phyloP scores from a whole-genome alignment of 2,113 vertebrate genomes.

The Corythoichthys haematopterus region DNA sequence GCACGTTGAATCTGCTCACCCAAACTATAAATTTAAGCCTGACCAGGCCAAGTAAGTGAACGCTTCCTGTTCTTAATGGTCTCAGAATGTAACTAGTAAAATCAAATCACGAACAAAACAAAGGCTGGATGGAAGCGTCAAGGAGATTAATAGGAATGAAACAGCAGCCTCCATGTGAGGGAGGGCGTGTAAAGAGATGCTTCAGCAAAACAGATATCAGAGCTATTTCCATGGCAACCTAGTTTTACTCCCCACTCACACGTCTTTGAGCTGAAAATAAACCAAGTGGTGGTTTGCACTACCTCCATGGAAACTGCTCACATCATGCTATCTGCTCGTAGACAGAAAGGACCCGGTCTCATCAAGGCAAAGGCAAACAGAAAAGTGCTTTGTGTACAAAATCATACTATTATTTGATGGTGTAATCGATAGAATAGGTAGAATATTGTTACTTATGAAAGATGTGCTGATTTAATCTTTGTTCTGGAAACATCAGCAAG shows the following conservation, averaged over 20 bases:
- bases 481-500: too few relatives aligned
- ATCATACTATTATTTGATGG: neutral
- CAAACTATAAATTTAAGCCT: neutral
- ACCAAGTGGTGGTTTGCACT: slow-evolving; percentile 18
- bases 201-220: slow-evolving; percentile 27
- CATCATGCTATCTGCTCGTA: slow-evolving; percentile 34
- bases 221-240: slow-evolving; percentile 63
- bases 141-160: neutral
- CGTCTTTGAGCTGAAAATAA: slow-evolving; percentile 51
- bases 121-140: neutral
- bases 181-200: neutral
- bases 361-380: slow-evolving; percentile 15
- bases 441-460: too few relatives aligned
- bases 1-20: neutral
- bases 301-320: slow-evolving; percentile 38
- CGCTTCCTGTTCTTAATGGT: too few relatives aligned
- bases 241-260: slow-evolving; percentile 41
- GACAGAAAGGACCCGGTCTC: slow-evolving; percentile 25
- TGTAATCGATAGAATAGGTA: too few relatives aligned
- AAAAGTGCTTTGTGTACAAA: neutral
- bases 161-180: neutral
- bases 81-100: neutral
- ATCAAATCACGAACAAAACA: neutral
- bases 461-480: too few relatives aligned
- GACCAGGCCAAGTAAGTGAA: too few relatives aligned